Percentiles rank a stretch among this genome's conserved stretches.
phyloP scores from a whole-genome alignment of 2,113 vertebrate genomes.

The Oostethus manadensis region DNA sequence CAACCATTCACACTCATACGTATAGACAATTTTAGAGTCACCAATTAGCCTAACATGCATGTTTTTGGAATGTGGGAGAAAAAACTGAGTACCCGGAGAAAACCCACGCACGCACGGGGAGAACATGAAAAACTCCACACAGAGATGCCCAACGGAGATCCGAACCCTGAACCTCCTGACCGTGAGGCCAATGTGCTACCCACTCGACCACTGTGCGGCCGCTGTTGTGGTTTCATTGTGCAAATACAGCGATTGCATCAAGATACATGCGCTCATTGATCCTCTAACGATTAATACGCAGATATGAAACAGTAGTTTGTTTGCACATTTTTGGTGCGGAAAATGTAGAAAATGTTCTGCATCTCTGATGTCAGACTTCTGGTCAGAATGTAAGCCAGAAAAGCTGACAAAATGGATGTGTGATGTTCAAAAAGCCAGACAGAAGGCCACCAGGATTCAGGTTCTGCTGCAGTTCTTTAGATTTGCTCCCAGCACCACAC shows the following conservation, averaged over 20 bases:
- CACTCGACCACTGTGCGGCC: too few relatives aligned
- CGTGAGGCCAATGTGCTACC: too few relatives aligned
- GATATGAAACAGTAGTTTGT: constrained; percentile 2
- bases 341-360: not conserved
- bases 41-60: too few relatives aligned
- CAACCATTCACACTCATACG: too few relatives aligned
- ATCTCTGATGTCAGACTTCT: not conserved
- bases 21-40: too few relatives aligned
- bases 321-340: not conserved
- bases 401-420: constrained; percentile 17
- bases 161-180: too few relatives aligned
- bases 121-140: too few relatives aligned
- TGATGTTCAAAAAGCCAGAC: constrained; percentile 21
- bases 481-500: constrained; percentile 6
- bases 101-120: too few relatives aligned
- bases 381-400: not conserved
- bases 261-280: constrained; percentile 41
- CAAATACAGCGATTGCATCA: constrained; percentile 26
- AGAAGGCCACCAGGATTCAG: constrained; percentile 28
- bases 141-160: too few relatives aligned
- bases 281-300: constrained; percentile 15
- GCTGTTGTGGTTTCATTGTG: constrained; percentile 14
- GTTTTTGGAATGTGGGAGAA: too few relatives aligned
- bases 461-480: constrained; percentile 15
- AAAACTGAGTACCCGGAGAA: too few relatives aligned